phyloP scores from a whole-genome alignment of 2,113 vertebrate genomes.

The Oreochromis aureus region DNA sequence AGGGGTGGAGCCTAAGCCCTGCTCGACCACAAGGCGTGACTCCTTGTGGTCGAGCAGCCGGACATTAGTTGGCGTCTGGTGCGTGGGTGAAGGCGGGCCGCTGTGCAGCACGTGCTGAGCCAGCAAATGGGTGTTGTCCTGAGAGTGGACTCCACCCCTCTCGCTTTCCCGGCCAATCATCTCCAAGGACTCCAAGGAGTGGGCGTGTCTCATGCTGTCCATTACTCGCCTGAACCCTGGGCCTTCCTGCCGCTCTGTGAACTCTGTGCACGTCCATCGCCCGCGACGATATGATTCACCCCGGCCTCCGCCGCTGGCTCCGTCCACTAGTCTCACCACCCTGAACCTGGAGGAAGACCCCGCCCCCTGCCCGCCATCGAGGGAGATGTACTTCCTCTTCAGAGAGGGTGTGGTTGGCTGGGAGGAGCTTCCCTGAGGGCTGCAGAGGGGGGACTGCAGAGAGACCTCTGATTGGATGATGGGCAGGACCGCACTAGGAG shows the following conservation, averaged over 20 bases:
- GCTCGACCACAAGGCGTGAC: background rate
- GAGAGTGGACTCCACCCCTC: constrained; percentile 30
- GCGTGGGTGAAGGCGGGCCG: constrained; percentile 28
- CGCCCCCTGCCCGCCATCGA: background rate
- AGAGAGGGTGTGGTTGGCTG: constrained; percentile 59
- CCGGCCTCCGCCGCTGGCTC: constrained; percentile 37
- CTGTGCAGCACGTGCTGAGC: constrained; percentile 23
- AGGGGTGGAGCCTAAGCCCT: background rate
- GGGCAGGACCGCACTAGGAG: background rate
- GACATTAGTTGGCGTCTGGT: constrained; percentile 29
- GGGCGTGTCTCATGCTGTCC: constrained; percentile 76
- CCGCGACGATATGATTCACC: constrained; percentile 76
- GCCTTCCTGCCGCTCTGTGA: constrained; percentile 71
- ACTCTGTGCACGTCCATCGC: constrained; percentile 82
- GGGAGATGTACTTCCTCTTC: constrained; percentile 44
- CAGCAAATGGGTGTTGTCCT: constrained; percentile 38
- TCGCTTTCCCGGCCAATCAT: constrained; percentile 48
- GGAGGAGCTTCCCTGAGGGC: constrained; percentile 51
- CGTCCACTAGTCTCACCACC: constrained; percentile 76
- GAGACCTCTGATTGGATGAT: background rate
- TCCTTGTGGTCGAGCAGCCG: constrained; percentile 19
- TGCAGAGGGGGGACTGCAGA: background rate
- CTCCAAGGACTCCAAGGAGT: constrained; percentile 81
- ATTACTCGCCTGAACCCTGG: constrained; percentile 57
- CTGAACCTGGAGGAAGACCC: constrained; percentile 73